These are phyloP conservation scores for Montipora capricornis DNA, from an alignment of 64 coral and sea anemone genomes.

Conservation along the genomic window DNA sequence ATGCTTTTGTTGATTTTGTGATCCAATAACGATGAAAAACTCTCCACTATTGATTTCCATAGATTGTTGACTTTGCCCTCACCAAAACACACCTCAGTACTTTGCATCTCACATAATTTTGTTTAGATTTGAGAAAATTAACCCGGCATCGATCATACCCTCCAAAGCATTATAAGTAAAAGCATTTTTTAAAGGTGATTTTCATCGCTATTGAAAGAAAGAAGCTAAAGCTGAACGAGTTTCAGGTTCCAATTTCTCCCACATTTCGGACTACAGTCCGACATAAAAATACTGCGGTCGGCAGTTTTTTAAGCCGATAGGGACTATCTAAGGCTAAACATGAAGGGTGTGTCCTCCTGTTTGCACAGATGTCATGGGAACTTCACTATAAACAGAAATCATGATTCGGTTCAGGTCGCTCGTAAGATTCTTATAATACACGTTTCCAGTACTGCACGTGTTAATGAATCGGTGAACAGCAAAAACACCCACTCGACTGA, in stretches of 20 bases:
- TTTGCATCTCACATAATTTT: background rate
- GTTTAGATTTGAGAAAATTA: background rate
- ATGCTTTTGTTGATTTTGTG: background rate
- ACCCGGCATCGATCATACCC: background rate
- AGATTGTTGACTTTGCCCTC: background rate
- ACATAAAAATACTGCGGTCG: too few relatives aligned
- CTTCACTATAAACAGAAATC: background rate
- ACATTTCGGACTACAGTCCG: too few relatives aligned
- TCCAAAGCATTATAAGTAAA: background rate
- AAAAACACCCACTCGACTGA: slow-evolving; percentile 20
- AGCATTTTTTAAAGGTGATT: background rate
- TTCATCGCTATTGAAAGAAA: too few relatives aligned
- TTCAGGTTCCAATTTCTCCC: too few relatives aligned
- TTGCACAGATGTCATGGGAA: background rate
- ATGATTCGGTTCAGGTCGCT: background rate
- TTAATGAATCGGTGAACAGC: background rate
- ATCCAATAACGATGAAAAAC: background rate
- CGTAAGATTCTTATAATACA: background rate
- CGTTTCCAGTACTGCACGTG: background rate
- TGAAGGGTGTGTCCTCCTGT: background rate
- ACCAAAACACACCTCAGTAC: background rate
- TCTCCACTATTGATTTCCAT: background rate
- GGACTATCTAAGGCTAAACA: background rate
- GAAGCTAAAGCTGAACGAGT: too few relatives aligned
- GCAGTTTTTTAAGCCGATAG: too few relatives aligned